phyloP scores from a whole-genome alignment of 2,113 vertebrate genomes.

The Cricetomys ansorgei region DNA sequence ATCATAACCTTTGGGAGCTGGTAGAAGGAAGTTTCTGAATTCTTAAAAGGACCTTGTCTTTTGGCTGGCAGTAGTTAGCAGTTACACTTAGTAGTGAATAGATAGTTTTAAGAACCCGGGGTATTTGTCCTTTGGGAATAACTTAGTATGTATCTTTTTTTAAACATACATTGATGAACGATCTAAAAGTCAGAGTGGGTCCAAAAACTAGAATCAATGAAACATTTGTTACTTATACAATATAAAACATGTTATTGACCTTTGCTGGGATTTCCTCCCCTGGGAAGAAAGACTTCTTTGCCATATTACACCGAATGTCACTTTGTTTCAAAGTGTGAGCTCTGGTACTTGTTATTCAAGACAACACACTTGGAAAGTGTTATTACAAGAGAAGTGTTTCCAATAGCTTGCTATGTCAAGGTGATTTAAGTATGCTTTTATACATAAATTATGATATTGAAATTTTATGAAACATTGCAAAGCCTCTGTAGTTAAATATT shows the following conservation, averaged over 20 bases:
- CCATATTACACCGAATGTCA: neutral
- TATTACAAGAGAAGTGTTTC: conserved; percentile 25
- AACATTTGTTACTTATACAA: conserved; percentile 24
- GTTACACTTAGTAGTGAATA: neutral
- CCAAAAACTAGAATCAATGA: neutral
- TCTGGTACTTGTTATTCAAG: conserved; percentile 18
- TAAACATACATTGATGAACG: neutral
- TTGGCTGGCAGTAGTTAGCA: neutral
- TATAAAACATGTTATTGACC: neutral
- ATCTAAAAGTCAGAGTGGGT: neutral
- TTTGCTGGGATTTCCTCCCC: neutral
- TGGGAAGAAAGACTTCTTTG: conserved; percentile 60
- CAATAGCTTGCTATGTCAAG: neutral
- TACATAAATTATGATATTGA: neutral
- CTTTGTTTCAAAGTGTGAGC: conserved; percentile 39
- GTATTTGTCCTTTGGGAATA: neutral
- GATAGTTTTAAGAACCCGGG: neutral
- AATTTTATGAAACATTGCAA: conserved; percentile 27
- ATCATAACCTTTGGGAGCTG: neutral
- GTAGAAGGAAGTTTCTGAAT: conserved; percentile 23
- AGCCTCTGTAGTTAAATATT: neutral
- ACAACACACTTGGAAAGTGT: neutral
- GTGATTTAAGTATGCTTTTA: neutral
- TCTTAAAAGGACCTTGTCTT: conserved; percentile 5
- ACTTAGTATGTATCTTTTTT: neutral